Percentiles rank a stretch among this genome's conserved stretches.
phyloP scores from a whole-genome alignment of 2,888 invertebrate genomes.

The Lepidocyrtinus sp. region DNA sequence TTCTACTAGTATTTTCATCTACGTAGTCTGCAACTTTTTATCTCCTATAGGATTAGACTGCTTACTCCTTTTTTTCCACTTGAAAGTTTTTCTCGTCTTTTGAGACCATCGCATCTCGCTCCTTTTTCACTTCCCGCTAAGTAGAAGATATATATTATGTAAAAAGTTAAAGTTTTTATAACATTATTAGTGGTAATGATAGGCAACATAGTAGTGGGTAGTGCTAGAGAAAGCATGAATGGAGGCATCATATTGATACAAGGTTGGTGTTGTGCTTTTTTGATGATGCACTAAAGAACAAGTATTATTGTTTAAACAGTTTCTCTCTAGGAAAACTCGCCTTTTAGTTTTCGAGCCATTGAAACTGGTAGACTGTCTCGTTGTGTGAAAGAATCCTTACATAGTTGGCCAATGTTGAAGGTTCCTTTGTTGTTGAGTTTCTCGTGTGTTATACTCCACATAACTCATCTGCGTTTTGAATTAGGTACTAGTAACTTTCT shows the following conservation, averaged over 20 bases:
- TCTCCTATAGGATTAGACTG: no score
- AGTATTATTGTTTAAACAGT: neutral
- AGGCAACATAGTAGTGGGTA: neutral
- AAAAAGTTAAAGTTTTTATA: neutral
- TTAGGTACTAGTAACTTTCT: no score
- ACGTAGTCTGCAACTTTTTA: no score
- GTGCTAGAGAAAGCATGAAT: neutral
- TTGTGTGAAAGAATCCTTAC: neutral
- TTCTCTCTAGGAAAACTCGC: neutral
- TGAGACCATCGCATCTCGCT: no score
- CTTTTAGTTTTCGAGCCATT: neutral
- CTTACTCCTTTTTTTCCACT: no score
- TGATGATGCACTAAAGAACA: neutral
- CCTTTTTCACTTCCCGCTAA: neutral
- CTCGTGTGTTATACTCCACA: no score
- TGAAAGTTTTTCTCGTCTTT: neutral
- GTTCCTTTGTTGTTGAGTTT: no score
- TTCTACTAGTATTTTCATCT: no score
- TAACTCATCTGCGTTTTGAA: no score
- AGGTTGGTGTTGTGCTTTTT: neutral
- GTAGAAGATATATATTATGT: neutral
- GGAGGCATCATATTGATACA: no score
- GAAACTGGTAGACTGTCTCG: neutral
- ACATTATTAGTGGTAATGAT: neutral
- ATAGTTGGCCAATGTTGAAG: no score